phyloP scores from a whole-genome alignment of 2,888 invertebrate genomes.

The Rhagonycha lutea region DNA sequence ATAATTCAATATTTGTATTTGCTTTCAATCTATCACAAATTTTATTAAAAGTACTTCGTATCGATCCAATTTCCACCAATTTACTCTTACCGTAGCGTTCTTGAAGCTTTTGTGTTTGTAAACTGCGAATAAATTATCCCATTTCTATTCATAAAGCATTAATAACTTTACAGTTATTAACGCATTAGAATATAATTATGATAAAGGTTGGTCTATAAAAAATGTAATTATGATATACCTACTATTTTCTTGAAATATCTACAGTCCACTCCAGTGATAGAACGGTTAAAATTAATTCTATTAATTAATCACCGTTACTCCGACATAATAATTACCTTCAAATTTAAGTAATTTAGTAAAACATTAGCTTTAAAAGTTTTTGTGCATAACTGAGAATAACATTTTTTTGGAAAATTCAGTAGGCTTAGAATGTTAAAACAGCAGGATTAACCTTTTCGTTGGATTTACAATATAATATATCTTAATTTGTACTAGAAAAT shows the following conservation, averaged over 20 bases:
- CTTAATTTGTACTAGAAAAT: neutral
- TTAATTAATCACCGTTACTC: neutral
- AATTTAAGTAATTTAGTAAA: neutral
- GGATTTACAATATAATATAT: neutral
- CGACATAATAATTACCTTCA: neutral
- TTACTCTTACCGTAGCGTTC: constrained; percentile 7
- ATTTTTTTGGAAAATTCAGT: neutral
- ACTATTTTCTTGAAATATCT: neutral
- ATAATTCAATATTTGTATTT: constrained; percentile 8
- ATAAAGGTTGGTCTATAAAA: neutral
- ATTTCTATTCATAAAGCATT: neutral
- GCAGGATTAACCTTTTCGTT: neutral
- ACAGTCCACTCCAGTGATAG: too few relatives aligned
- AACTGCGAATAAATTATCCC: neutral
- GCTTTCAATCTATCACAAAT: constrained; percentile 3
- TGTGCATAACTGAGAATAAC: neutral
- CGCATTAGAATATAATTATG: neutral
- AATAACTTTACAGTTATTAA: neutral
- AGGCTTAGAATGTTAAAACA: neutral
- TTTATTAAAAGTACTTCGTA: constrained; percentile 7
- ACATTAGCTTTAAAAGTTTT: neutral
- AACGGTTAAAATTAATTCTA: neutral
- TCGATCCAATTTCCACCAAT: constrained; percentile 13
- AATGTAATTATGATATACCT: neutral
- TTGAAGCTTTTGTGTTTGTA: constrained; percentile 8